These are phyloP conservation scores for Myotis findleyi DNA, from an alignment of 2,797 vertebrate species.

Conservation along the genomic window DNA sequence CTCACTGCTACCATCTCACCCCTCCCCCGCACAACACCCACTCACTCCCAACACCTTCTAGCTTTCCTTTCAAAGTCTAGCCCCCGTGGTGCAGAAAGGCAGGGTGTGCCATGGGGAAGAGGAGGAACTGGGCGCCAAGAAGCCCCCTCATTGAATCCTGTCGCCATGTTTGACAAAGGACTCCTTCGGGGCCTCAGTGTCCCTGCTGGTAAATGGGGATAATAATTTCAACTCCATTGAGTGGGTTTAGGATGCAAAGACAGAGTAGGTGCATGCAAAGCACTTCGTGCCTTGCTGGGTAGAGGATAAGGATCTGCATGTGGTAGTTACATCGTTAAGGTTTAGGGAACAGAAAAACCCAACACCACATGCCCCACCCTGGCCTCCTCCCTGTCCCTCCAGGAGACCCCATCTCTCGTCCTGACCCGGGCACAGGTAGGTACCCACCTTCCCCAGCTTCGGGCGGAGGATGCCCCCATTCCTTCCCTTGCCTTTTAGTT, in stretches of 20 bases:
- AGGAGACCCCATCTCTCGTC: background rate
- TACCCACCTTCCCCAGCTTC: too few relatives aligned
- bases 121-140: background rate
- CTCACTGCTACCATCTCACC: background rate
- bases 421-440: background rate
- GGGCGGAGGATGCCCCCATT: background rate
- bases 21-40: background rate
- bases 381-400: background rate
- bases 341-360: background rate
- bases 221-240: background rate
- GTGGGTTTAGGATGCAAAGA: background rate
- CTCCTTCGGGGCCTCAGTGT: background rate
- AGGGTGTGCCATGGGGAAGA: background rate
- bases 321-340: background rate
- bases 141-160: background rate
- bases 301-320: fast-evolving
- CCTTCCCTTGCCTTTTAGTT: background rate
- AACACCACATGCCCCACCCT: too few relatives aligned
- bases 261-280: fast-evolving
- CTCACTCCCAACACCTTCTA: background rate
- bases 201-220: background rate
- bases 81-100: background rate
- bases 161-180: background rate
- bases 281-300: background rate
- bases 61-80: background rate